phyloP scores from a whole-genome alignment of 2,113 vertebrate species.

The Caranx melampygus region DNA sequence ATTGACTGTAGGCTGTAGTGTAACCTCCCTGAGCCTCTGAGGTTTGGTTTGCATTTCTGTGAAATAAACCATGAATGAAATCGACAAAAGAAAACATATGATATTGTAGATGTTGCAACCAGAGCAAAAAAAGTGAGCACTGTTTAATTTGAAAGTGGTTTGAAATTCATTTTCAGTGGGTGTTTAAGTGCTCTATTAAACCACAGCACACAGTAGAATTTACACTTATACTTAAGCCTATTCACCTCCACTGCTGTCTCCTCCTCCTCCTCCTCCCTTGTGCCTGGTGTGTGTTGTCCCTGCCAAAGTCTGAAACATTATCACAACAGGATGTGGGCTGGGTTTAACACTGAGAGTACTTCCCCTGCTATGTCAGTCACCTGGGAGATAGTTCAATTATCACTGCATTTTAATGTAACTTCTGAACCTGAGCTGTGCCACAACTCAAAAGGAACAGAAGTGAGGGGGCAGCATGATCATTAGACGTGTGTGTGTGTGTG shows the following conservation, averaged over 20 bases:
- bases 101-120: neutral
- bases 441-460: conserved; percentile 40
- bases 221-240: conserved; percentile 15
- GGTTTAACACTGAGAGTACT: conserved; percentile 75
- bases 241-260: conserved; percentile 47
- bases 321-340: conserved; percentile 79
- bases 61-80: neutral
- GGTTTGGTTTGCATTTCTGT: neutral
- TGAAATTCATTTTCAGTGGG: neutral
- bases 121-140: neutral
- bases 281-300: conserved; percentile 66
- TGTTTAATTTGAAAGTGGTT: neutral
- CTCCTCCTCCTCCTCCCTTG: conserved; percentile 8
- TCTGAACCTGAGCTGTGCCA: conserved; percentile 52
- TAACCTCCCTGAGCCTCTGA: neutral
- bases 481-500: neutral
- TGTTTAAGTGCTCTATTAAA: conserved; percentile 11
- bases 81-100: neutral
- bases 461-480: conserved; percentile 15
- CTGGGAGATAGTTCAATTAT: conserved; percentile 77
- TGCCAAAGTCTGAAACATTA: conserved; percentile 77
- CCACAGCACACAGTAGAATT: conserved; percentile 1
- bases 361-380: conserved; percentile 73
- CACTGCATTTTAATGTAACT: conserved; percentile 74
- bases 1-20: neutral